phyloP scores from a whole-genome alignment of 2,888 invertebrate genomes.

The Andrena bicolor region DNA sequence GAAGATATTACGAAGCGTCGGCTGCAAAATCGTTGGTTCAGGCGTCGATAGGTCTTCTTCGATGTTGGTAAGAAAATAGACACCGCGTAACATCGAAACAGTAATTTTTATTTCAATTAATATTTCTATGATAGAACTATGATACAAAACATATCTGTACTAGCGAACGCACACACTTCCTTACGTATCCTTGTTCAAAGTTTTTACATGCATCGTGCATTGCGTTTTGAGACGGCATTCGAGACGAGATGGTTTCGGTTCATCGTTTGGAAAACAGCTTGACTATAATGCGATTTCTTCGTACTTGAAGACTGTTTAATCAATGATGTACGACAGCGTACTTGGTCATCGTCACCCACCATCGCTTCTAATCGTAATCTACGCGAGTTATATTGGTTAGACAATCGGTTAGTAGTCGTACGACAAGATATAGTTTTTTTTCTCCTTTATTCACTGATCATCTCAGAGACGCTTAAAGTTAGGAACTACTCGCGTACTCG shows the following conservation, averaged over 20 bases:
- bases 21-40: constrained; percentile 27
- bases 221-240: constrained; percentile 33
- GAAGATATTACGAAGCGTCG: constrained; percentile 49
- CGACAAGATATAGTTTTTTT: constrained; percentile 52
- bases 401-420: constrained; percentile 66
- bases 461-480: constrained; percentile 44
- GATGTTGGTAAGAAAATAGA: not conserved
- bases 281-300: constrained; percentile 20
- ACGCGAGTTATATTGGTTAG: constrained; percentile 58
- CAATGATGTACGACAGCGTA: constrained; percentile 36
- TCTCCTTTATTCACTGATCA: constrained; percentile 10
- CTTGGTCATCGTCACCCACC: constrained; percentile 23
- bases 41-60: constrained; percentile 24
- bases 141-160: constrained; percentile 77
- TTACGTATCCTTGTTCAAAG: constrained; percentile 60
- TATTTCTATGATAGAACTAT: constrained; percentile 75
- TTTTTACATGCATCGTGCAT: constrained; percentile 53
- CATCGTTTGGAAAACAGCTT: constrained; percentile 27
- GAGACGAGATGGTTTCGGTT: constrained; percentile 25
- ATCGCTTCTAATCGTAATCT: constrained; percentile 60
- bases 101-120: constrained; percentile 78
- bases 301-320: constrained; percentile 5
- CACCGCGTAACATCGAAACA: constrained; percentile 78
- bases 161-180: constrained; percentile 64
- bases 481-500: constrained; percentile 71